Base-by-base conservation (phyloP, 2,113 vertebrate genomes). In the Sebastes schlegelii region DNA sequence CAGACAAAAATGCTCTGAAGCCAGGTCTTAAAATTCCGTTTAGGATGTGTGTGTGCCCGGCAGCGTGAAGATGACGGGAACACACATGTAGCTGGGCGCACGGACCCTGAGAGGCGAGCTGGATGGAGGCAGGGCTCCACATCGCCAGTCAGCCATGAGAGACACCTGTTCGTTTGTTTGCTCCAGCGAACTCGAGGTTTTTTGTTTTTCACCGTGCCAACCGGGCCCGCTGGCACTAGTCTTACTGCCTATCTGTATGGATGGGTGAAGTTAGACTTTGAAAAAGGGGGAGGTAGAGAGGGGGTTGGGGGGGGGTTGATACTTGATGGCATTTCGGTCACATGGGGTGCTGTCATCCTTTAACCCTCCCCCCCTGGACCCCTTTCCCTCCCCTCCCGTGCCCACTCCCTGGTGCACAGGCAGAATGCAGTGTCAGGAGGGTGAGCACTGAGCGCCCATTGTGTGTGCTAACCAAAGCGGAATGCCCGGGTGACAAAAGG, bases 371-470 rank as follows among this genome's bases (percentile, higher is more conserved):
- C 51, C 82, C 61, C 79, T 16, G 74, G 80, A 86, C 82, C 90
- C 85, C 85, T 73, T 76, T 80, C 85, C 82, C 87, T 79, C 84
- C 76, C 89, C 85, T 70, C 77, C 82, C 76, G 66, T 91, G 92
- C 91, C 92, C 92, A 82, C 92, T 93, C 91, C 91, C 89, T 89
- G 86, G 91, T 91, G 92, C 91, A 91, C 94, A 93, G 93, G 93
- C 94, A 95, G 95, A 96, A 95, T 95, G 95, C 95, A 95, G 95
- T 92, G 95, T 96, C 94, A 95, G 95, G 95, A 93, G 93, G 92
- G 94, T 85, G 88, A 94, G 90, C 93, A 95, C 93, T 95, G 94
- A 95, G 94, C 94, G 80, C 46, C 94, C 94, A 95, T 96, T 96
- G 95, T 96, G 93, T 92, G 91, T 95, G 94, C 93, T 95, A 96